Percentiles rank a stretch among this genome's conserved stretches.
Conservation (phyloP, 1,140 invertebrate genomes). For the Homarus americanus region DNA sequence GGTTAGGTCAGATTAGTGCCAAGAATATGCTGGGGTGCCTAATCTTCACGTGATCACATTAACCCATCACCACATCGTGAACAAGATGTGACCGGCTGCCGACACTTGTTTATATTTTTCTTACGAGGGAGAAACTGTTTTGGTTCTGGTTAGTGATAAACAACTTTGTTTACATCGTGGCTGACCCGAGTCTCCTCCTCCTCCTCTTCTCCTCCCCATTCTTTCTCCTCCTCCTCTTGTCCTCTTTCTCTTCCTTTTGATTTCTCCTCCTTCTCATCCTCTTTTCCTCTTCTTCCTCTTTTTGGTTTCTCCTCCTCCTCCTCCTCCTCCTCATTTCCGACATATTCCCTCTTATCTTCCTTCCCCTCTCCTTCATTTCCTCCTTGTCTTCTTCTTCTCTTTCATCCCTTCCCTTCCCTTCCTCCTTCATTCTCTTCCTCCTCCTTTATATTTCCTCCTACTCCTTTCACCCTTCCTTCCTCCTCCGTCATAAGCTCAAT, state of each 20-base stretch:
- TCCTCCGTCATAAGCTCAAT: background rate
- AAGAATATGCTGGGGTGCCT: too few relatives aligned
- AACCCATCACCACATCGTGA: too few relatives aligned
- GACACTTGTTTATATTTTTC: background rate
- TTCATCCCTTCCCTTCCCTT: background rate
- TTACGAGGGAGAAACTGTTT: background rate
- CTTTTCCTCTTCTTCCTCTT: background rate
- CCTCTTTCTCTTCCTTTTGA: background rate
- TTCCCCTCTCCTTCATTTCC: background rate
- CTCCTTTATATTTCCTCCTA: background rate
- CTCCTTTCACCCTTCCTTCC: background rate
- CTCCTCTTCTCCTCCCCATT: background rate
- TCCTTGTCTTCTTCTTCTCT: background rate
- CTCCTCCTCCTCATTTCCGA: background rate
- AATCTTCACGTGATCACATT: too few relatives aligned
- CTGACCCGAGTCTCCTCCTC: background rate
- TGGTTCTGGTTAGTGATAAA: background rate
- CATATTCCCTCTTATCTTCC: background rate
- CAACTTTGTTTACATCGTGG: background rate
- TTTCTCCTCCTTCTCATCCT: slow-evolving; percentile 3
- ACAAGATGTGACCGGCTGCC: background rate
- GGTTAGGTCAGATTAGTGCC: too few relatives aligned
- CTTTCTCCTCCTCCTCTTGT: background rate
- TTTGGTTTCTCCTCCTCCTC: background rate
- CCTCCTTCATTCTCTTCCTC: background rate